These are phyloP conservation scores for Leptopilina boulardi DNA, from an alignment of 1,140 invertebrate genomes.

Conservation along the genomic window DNA sequence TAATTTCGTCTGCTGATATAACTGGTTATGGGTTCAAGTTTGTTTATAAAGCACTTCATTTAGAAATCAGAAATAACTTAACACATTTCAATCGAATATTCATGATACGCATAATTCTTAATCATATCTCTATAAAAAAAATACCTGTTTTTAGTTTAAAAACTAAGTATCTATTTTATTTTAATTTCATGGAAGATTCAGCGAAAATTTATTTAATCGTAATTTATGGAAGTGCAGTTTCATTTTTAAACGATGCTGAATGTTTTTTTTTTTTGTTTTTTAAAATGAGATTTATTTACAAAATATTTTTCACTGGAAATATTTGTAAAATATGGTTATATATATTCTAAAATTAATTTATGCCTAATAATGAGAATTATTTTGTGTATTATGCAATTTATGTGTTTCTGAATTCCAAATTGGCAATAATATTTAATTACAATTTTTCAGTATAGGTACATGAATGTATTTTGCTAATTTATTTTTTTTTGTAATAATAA, in stretches of 20 bases:
- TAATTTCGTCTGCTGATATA: background rate
- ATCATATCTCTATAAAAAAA: slow-evolving; percentile 5
- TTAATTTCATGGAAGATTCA: background rate
- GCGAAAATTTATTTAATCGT: background rate
- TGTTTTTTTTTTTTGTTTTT: background rate
- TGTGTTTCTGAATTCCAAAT: too few species aligned
- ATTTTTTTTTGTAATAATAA: too few species aligned
- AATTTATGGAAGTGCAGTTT: slow-evolving; percentile 2
- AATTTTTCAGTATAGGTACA: too few species aligned
- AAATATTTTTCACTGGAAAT: background rate
- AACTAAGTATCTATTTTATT: slow-evolving; percentile 12
- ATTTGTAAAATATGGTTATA: background rate
- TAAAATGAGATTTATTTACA: background rate
- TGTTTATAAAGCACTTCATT: slow-evolving; percentile 27
- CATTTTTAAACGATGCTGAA: background rate
- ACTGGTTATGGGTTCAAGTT: background rate
- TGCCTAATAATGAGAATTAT: too few species aligned
- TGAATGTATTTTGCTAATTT: too few species aligned
- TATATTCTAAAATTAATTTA: background rate
- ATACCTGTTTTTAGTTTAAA: slow-evolving; percentile 8
- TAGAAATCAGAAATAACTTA: background rate
- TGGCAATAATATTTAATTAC: too few species aligned
- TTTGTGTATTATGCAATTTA: too few species aligned
- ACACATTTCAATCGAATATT: background rate
- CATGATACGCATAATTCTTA: background rate